Conservation (phyloP, 2,797 vertebrate species). For the Sibirionetta formosa region DNA sequence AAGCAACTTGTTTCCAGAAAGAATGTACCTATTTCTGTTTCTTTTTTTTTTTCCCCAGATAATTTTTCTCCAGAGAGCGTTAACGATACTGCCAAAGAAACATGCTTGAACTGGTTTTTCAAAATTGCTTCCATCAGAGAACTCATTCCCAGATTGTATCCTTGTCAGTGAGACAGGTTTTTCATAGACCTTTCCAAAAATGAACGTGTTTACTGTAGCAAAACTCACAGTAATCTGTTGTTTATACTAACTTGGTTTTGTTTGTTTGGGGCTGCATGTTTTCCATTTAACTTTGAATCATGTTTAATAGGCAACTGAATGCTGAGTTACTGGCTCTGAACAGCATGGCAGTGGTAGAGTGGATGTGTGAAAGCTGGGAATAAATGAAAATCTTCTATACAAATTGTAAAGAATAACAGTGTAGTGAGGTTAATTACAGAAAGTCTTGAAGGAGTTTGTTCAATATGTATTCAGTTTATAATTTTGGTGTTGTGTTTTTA, state of each 20-base stretch:
- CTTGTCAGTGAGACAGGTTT: conserved; percentile 66
- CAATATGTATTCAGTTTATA: accelerated
- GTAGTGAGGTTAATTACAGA: neutral
- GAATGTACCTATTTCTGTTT: neutral
- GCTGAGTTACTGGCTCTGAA: neutral
- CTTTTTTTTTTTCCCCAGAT: conserved; percentile 80
- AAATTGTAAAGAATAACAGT: neutral
- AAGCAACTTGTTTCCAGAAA: neutral
- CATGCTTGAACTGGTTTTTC: conserved; percentile 99
- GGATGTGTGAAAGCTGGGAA: neutral
- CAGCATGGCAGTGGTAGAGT: neutral
- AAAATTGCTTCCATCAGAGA: conserved; percentile 99
- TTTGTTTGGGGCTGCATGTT: conserved; percentile 1
- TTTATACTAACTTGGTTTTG: neutral
- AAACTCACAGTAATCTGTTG: neutral
- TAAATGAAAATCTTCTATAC: neutral
- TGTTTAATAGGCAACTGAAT: neutral
- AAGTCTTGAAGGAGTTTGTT: neutral
- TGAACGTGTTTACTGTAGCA: neutral
- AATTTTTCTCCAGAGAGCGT: conserved; percentile 92
- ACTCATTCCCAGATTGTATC: conserved; percentile 97
- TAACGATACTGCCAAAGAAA: conserved; percentile 96
- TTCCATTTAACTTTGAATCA: neutral
- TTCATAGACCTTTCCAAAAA: neutral
- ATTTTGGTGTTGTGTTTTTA: neutral